Evolutionary conservation across 2,113 vertebrate genomes (phyloP), one percentile per base, ranked within the genome.

Genomic region (Sebastes fasciatus): DNA sequence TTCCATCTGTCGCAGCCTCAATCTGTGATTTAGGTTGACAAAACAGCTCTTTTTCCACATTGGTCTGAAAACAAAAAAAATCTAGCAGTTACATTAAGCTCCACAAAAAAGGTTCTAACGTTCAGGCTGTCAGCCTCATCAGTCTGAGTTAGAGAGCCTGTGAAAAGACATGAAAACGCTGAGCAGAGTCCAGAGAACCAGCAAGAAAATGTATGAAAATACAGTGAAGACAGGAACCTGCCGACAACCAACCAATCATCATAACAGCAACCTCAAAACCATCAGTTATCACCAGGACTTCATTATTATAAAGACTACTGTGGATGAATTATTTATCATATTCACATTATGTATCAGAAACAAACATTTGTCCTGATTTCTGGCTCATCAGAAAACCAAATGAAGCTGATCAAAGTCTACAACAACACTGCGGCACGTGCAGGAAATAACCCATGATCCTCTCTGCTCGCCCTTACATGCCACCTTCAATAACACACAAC

Each of bases 391-490:
- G 2, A 19, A 77, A 14, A 16, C 1, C 13, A 19, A 64, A 51
- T n/a, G 26, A 51, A 3, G 49, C 46, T 6, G 12, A 75, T 82
- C 52, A 40, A 65, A 70, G 19, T 45, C 74, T 45, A 43, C 26
- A 48, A 14, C 40, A 10, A 57, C 7, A 40, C 43, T 57, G 5
- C 12, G 4, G 23, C 77, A 78, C 16, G 16, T 86, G 81, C 54
- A 48, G 58, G 45, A 61, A 52, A 49, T 5, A 17, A 19, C 70
- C 61, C 62, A 74, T 77, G 68, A 74, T 69, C 23, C 63, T 80
- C 60, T 84, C 62, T 77, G 70, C 26, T 72, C 9, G 9, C 8
- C 57, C 70, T 48, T 2, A 23, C 11, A 23, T 21, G 40, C 7
- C 21, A 49, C 40, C 17, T 75, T 13, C 14, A 54, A 4, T 48